A percentile compares a stretch with the other conserved stretches of the same genome.
phyloP scores from a whole-genome alignment of 2,113 vertebrate species.

The Oceanites oceanicus region DNA sequence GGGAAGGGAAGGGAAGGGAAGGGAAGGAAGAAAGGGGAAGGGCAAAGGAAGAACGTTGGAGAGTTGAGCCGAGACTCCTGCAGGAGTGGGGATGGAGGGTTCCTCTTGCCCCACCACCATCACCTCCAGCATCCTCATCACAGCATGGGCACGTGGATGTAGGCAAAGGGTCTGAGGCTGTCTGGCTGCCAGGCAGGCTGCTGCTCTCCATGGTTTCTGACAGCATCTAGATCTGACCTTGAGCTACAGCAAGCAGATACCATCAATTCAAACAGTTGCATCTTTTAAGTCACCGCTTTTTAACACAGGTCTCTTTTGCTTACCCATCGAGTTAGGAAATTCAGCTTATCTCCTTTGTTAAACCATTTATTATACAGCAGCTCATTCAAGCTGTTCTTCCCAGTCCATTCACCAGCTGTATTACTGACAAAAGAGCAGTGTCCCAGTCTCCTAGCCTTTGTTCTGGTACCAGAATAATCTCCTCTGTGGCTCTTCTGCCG shows the following conservation, averaged over 20 bases:
- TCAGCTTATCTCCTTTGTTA: not conserved
- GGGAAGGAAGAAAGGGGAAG: not conserved
- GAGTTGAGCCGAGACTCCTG: not conserved
- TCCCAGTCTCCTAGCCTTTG: not conserved
- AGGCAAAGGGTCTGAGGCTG: not conserved
- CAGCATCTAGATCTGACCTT: not conserved
- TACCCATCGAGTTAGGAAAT: not conserved
- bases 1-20: no score
- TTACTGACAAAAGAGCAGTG: not conserved
- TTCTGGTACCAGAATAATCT: not conserved
- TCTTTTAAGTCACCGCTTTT: not conserved
- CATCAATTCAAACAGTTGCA: not conserved
- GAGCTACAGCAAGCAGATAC: not conserved
- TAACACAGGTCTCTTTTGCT: not conserved
- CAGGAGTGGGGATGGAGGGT: not conserved
- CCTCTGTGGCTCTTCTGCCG: not conserved
- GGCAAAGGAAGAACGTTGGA: not conserved
- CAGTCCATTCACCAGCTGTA: slow-evolving; percentile 1
- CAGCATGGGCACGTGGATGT: fast-evolving
- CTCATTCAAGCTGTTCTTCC: not conserved
- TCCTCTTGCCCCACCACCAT: not conserved
- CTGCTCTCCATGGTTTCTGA: not conserved
- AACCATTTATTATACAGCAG: not conserved
- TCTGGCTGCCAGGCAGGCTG: not conserved
- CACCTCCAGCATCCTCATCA: not conserved